phyloP scores from a whole-genome alignment of 2,113 vertebrate species.

The Cnemophilus loriae region DNA sequence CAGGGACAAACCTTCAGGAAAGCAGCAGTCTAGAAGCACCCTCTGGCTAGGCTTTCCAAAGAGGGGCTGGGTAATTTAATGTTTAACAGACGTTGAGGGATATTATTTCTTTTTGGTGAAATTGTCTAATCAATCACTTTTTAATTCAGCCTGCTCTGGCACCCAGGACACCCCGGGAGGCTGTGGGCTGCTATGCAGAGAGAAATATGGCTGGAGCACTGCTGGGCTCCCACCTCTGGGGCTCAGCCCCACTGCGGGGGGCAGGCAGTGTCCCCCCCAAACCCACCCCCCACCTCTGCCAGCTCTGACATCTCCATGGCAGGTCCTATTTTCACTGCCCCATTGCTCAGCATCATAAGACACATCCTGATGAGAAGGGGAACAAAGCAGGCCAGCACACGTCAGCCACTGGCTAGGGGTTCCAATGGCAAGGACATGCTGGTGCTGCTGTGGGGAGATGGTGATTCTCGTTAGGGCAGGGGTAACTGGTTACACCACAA shows the following conservation, averaged over 20 bases:
- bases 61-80: not conserved
- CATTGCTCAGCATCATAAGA: rapidly evolving
- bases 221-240: not conserved
- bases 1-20: not conserved
- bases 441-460: not conserved
- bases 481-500: not conserved
- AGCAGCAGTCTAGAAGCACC: not conserved
- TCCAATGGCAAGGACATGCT: not conserved
- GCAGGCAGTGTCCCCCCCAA: not conserved
- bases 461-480: not conserved
- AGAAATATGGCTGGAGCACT: not conserved
- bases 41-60: not conserved
- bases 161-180: not conserved
- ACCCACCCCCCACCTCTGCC: not conserved
- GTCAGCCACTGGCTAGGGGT: not conserved
- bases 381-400: not conserved
- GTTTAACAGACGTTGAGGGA: not conserved
- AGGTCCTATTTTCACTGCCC: not conserved
- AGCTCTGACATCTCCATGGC: not conserved
- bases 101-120: conserved; percentile 23
- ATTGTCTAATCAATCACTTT: conserved; percentile 52
- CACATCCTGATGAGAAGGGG: not conserved
- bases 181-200: not conserved
- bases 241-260: not conserved
- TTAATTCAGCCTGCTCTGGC: conserved; percentile 18